Conservation (phyloP, 64 coral and sea anemone species). For the Acropora tenuis region DNA sequence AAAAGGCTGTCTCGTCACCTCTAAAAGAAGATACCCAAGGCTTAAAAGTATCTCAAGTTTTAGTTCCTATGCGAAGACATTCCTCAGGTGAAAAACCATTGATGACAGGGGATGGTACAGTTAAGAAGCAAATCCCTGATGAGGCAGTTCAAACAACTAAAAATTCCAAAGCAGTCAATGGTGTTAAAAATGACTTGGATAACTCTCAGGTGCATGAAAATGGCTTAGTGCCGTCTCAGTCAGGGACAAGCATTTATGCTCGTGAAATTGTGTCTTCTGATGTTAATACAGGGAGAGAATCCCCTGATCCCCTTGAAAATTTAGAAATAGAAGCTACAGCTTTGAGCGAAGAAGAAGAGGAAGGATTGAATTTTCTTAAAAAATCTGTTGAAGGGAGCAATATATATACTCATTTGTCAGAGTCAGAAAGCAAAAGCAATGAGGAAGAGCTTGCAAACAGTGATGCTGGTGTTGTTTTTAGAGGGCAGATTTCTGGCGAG, state of each 20-base stretch:
- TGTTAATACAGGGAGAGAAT: not conserved
- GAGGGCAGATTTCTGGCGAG: not conserved
- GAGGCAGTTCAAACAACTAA: not conserved
- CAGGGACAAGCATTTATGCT: not conserved
- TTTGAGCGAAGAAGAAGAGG: not conserved
- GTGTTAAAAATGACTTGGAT: not conserved
- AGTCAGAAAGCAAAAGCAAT: not conserved
- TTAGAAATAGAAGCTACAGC: constrained; percentile 10
- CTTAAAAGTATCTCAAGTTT: not conserved
- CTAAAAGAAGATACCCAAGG: not conserved
- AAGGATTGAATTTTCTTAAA: not conserved
- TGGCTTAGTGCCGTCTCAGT: not conserved
- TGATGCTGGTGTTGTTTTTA: not conserved
- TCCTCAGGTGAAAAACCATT: not conserved
- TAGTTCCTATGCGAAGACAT: not conserved
- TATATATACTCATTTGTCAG: not conserved
- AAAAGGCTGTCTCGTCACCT: not conserved
- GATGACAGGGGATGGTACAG: not conserved
- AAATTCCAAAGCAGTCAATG: not conserved
- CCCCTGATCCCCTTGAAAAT: constrained; percentile 14
- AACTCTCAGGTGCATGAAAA: not conserved
- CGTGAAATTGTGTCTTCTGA: not conserved
- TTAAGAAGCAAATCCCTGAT: not conserved
- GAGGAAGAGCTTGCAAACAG: not conserved
- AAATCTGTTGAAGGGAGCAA: not conserved